Base-by-base conservation (phyloP, 2,888 invertebrate species). In the Habrosyne pyritoides region DNA sequence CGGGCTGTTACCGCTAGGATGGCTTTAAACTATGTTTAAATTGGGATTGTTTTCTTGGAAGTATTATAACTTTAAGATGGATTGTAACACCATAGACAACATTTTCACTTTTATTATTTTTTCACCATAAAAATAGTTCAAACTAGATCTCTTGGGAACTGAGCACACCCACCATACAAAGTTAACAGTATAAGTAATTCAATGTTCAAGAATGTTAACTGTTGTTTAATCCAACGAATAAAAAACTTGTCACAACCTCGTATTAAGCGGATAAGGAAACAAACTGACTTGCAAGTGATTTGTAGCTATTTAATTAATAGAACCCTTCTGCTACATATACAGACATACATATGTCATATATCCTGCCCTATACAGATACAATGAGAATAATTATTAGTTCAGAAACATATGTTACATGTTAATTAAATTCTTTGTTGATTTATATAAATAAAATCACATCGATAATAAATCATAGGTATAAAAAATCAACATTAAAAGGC, bases 1-100 rank as follows among this genome's bases (percentile, higher is more conserved):
- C 53, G 59, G 82, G 88, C 83, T 60, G 74, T 77, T 63, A 73
- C 65, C 53, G 59, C 66, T 75, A 75, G 73, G 74, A 79, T 77
- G 73, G 64, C 75, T 72, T 67, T 66, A 64, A 62, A 48, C 14
- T 28, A 50, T 26, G 14, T 67, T 61, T 61, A 58, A 69, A 63
- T 63, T 60, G 59, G 69, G 71, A 73, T 66, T 55, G 52, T 52
- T 50, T 52, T 55, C 54, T 52, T 18, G 26, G 21, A 54, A 52
- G 10, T 26, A 22, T 33, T 36, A 33, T 10, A 18, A 47, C 10
- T 46, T 51, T 48, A 24, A 10, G 22, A 12, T 30, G 52, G 10
- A 24, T 49, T 51, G 52, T 10, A 51, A 42, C 54, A 55, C 69
- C 57, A 69, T 58, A 61, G 61, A 58, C 50, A 50, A 60, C 14